Base-by-base conservation (phyloP, 2,113 vertebrate species). In the Marmota flaviventris region DNA sequence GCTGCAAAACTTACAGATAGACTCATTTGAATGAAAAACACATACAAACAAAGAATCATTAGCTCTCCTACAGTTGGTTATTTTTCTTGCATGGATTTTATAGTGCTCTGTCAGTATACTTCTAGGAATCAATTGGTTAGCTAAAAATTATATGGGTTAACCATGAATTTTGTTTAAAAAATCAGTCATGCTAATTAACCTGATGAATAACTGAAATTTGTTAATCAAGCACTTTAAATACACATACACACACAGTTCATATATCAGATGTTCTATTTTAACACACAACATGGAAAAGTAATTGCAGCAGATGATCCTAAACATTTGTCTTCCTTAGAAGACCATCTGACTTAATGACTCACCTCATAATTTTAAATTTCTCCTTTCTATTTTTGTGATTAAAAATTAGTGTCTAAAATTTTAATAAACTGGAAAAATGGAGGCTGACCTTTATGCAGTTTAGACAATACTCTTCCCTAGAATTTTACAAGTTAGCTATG, bases 261-360 rank as follows among this genome's bases (percentile, higher is more conserved):
- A 84, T 17, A 34, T 85, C 76, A 88, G 81, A 79, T 94, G 56
- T 87, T 92, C 65, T 85, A 39, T 32, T 87, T 45, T 61, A 78
- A 92, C 25, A 86, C 29, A 17, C 25, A 92, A 86, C 58, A 79
- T 39, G 24, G 37, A 85, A 32, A 95, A 95, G 20, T 67, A 89
- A 95, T 53, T 63, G 27, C 87, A 42, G 58, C 87, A 96, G 78
- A 93, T 79, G 85, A 65, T 48, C 79, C 32, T n/a, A 84, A 94
- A 79, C 32, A 90, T 75, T 92, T 94, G 24, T 87, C 85, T 93
- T 96, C 81, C 85, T 81, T 77, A 95, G 65, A 91, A 17, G 11
- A 83, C 82, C 63, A 87, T 87, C 70, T 96, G 81, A 51, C 34
- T 90, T 87, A 73, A 58, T 17, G 27, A 87, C 24, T 89, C 24